These are phyloP conservation scores for Saturnia japonica DNA, from an alignment of 2,888 invertebrate genomes.

Conservation along the genomic window DNA sequence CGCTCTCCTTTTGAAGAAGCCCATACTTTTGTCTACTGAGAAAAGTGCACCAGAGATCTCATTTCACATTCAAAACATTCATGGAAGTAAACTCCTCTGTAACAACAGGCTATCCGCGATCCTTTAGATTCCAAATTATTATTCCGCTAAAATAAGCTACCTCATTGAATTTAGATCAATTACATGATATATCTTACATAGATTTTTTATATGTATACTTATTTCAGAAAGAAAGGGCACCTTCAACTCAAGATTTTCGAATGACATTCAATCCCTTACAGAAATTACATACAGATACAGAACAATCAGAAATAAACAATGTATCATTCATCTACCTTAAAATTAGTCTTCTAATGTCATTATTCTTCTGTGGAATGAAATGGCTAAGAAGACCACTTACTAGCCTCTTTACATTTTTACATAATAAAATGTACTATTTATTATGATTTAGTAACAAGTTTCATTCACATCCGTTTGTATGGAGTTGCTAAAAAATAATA, in stretches of 20 bases:
- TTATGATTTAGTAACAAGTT: not conserved
- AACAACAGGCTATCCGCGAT: too few relatives aligned
- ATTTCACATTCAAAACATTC: too few relatives aligned
- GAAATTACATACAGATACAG: slow-evolving; percentile 26
- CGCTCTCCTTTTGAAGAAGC: too few relatives aligned
- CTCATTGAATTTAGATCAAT: too few relatives aligned
- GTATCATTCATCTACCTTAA: slow-evolving; percentile 37
- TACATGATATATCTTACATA: too few relatives aligned
- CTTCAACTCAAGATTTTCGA: slow-evolving; percentile 42
- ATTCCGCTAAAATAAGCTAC: too few relatives aligned
- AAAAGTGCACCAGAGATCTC: too few relatives aligned
- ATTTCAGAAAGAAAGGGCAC: slow-evolving; percentile 37
- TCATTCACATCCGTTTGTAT: too few relatives aligned
- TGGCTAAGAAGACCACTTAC: slow-evolving; percentile 38
- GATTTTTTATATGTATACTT: slow-evolving; percentile 28
- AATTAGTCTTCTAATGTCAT: slow-evolving; percentile 42
- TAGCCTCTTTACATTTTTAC: slow-evolving; percentile 30
- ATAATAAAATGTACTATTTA: not conserved
- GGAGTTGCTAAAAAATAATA: too few relatives aligned
- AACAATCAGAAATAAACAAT: slow-evolving; percentile 23
- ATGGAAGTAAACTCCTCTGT: too few relatives aligned
- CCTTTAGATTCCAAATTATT: too few relatives aligned
- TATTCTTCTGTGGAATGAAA: slow-evolving; percentile 43
- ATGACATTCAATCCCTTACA: slow-evolving; percentile 41
- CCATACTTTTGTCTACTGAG: too few relatives aligned